Percentiles rank a stretch among this genome's conserved stretches.
Evolutionary conservation across 2,888 invertebrate genomes (phyloP).

Genomic region (Tachina grossa): DNA sequence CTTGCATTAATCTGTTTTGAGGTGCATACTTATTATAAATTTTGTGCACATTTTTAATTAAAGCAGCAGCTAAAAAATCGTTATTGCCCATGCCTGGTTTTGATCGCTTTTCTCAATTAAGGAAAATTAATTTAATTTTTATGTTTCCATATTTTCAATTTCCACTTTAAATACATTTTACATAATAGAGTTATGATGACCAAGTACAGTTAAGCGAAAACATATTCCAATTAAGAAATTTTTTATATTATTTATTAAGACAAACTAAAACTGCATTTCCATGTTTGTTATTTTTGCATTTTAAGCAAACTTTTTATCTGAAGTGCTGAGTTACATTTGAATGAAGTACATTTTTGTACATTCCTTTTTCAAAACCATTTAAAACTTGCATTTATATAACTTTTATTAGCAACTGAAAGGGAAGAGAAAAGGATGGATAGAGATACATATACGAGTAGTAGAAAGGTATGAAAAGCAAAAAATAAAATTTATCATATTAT

Average conservation of each 20-base stretch:
- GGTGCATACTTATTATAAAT: too few relatives aligned
- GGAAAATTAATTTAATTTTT: background rate
- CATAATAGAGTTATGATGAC: constrained; percentile 6
- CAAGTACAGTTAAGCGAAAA: constrained; percentile 44
- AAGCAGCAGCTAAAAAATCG: too few relatives aligned
- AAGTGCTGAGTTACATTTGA: constrained; percentile 15
- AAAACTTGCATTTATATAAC: constrained; percentile 41
- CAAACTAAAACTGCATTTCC: constrained; percentile 30
- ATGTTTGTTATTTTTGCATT: constrained; percentile 39
- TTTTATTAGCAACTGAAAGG: constrained; percentile 33
- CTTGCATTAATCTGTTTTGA: too few relatives aligned
- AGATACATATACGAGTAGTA: background rate
- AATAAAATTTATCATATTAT: constrained; percentile 49
- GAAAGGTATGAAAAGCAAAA: constrained; percentile 29
- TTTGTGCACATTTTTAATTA: too few relatives aligned
- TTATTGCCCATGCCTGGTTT: too few relatives aligned
- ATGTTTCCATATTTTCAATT: background rate
- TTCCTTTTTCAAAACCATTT: constrained; percentile 27
- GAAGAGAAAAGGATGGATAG: constrained; percentile 22
- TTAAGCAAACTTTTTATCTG: constrained; percentile 34
- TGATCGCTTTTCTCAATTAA: too few relatives aligned
- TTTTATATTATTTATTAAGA: constrained; percentile 37
- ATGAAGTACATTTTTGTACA: constrained; percentile 1
- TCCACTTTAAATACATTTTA: background rate
- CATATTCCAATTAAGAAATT: constrained; percentile 46